A percentile compares a stretch with the other conserved stretches of the same genome.
phyloP scores from a whole-genome alignment of 92 coral and sea anemone species.

The Zoanthus gigantus region DNA sequence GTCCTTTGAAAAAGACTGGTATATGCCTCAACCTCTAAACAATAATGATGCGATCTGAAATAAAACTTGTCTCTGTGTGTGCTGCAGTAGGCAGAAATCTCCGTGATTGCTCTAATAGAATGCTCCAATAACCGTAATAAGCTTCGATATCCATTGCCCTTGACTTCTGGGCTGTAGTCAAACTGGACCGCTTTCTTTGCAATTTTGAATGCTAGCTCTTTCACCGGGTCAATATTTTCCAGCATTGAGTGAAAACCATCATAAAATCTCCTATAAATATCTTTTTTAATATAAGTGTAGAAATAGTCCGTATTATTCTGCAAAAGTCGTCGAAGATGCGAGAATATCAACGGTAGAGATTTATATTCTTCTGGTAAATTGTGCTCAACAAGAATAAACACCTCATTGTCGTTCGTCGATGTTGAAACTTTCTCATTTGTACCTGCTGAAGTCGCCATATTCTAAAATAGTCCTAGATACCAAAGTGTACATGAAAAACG shows the following conservation, averaged over 20 bases:
- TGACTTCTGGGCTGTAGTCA: constrained; percentile 85
- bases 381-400: not conserved
- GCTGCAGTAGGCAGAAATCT: constrained; percentile 80
- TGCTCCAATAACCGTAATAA: constrained; percentile 78
- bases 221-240: constrained; percentile 64
- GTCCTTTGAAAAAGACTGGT: constrained; percentile 75
- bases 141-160: constrained; percentile 95
- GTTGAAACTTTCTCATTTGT: not conserved
- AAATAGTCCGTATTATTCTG: constrained; percentile 79
- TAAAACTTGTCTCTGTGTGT: constrained; percentile 83
- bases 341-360: constrained; percentile 69
- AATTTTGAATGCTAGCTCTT: constrained; percentile 71
- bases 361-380: constrained; percentile 59
- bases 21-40: constrained; percentile 87
- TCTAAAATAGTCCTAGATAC: not conserved
- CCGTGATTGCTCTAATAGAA: constrained; percentile 82
- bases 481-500: not conserved
- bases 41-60: constrained; percentile 94
- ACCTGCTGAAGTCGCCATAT: constrained; percentile 10
- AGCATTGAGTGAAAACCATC: constrained; percentile 80
- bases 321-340: constrained; percentile 77
- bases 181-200: constrained; percentile 76
- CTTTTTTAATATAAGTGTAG: constrained; percentile 58
- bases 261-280: constrained; percentile 75
- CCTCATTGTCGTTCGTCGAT: too few relatives aligned